These are phyloP conservation scores for Drosophila tripunctata DNA, from an alignment of 2,888 invertebrate genomes.

Conservation along the genomic window DNA sequence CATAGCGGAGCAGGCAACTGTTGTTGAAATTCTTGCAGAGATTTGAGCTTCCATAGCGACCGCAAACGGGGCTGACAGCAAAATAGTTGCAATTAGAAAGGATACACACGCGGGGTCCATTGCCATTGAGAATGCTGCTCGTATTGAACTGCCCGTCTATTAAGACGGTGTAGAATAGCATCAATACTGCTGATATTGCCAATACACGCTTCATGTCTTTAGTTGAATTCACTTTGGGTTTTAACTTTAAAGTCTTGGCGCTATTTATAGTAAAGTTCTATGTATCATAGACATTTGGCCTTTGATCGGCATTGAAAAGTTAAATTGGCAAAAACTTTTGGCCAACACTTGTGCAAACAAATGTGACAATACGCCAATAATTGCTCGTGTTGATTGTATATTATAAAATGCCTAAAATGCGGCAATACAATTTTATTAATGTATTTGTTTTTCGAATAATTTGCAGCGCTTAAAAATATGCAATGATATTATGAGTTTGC, in stretches of 20 bases:
- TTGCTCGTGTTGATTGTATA: too few species aligned
- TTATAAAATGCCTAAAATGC: constrained; percentile 6
- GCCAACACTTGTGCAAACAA: constrained; percentile 35
- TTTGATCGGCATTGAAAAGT: constrained; percentile 27
- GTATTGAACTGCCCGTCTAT: not conserved
- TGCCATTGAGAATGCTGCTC: constrained; percentile 8
- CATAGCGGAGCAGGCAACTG: constrained; percentile 45
- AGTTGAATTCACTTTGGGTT: not conserved
- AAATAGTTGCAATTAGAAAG: constrained; percentile 34
- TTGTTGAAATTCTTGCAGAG: constrained; percentile 57
- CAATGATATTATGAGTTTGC: not conserved
- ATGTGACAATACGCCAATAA: not conserved
- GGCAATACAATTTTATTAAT: not conserved
- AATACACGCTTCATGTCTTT: constrained; percentile 45
- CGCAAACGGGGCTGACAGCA: constrained; percentile 39
- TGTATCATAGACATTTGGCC: not conserved
- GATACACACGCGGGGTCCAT: constrained; percentile 36
- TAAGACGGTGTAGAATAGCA: constrained; percentile 15
- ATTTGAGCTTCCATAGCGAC: constrained; percentile 52
- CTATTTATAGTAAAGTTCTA: constrained; percentile 35
- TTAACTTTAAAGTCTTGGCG: not conserved
- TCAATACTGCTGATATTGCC: constrained; percentile 36
- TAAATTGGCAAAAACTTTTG: not conserved
- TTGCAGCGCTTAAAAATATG: constrained; percentile 1
- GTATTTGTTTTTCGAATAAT: not conserved